Base-by-base conservation (phyloP, 2,113 vertebrate genomes). In the Lonchura striata region DNA sequence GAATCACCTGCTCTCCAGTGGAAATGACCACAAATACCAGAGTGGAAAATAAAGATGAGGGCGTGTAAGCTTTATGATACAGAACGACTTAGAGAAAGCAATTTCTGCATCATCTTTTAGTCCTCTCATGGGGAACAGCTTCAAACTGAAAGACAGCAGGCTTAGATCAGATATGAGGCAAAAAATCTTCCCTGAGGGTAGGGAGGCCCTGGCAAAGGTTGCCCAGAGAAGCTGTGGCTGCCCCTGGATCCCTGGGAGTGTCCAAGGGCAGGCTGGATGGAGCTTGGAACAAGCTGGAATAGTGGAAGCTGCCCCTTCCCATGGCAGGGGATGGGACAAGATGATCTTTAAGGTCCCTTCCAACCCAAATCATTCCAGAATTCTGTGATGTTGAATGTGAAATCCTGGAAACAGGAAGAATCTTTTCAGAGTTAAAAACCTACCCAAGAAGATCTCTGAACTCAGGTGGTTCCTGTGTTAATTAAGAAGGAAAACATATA, bases 191-290 rank as follows among this genome's bases (percentile, higher is more conserved):
- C 14, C 56, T 33, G 71, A 83, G 56, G 12, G 25, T 35, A 12
- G 31, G 2, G 3, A 90, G 49, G 31, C 14, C 7, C 49, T 63
- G 71, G 63, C 47, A 90, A 11, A 76, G 39, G 17, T 0, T 76
- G 28, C 21, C 24, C 61, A 61, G 63, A 31, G 23, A 0, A 82
- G n/a, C 54, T 82, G 41, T 35, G 70, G 54, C 11, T 82, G 47
- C 30, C n/a, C 8, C 47, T n/a, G n/a, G n/a, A 61, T 31, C 54
- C 41, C 47, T 82, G 31, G n/a, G 0, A 54, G 30, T 42, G 63
- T 5, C 2, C 49, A 42, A 49, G 25, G 15, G 14, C n/a, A 42
- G 47, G 47, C 0, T 54, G 47, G 47, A 69, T 1, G 0, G 12
- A 3, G 25, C 47, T 69, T 19, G 87, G 47, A 69, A 12, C n/a